A percentile compares a stretch with the other conserved stretches of the same genome.
These are phyloP conservation scores for Xestia ashworthii DNA, from an alignment of 2,888 invertebrate species.

Conservation along the genomic window DNA sequence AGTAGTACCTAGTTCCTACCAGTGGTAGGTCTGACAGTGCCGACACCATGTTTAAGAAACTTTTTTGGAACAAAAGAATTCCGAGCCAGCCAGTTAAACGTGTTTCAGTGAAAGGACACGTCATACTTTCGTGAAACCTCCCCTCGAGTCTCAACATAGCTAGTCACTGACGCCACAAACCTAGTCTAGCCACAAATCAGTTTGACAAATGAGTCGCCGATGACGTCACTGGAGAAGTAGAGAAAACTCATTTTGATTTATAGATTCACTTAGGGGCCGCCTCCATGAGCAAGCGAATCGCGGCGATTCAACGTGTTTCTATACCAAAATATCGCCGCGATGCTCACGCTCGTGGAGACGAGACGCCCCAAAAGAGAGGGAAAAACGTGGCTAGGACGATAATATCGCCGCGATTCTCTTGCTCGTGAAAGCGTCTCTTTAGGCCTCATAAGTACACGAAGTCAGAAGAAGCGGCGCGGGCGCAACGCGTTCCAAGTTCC, in stretches of 20 bases:
- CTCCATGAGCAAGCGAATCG: no score
- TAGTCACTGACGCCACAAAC: slow-evolving; percentile 39
- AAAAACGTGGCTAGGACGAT: no score
- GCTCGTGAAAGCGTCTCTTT: no score
- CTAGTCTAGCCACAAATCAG: slow-evolving; percentile 50
- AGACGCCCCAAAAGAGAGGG: no score
- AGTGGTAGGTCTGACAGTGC: neutral
- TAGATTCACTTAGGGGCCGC: neutral
- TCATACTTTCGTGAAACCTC: slow-evolving; percentile 45
- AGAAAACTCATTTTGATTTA: slow-evolving; percentile 1
- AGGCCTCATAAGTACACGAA: no score
- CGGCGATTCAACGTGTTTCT: no score
- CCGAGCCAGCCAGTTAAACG: slow-evolving; percentile 10
- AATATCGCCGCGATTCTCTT: no score
- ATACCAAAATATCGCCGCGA: no score
- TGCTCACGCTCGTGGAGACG: no score
- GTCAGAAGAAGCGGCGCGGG: no score
- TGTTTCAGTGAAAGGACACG: slow-evolving; percentile 37
- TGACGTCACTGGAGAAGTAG: slow-evolving; percentile 26
- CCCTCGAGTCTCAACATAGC: slow-evolving; percentile 13
- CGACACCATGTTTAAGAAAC: neutral
- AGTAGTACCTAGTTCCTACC: neutral
- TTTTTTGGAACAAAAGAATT: slow-evolving; percentile 46
- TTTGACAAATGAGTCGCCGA: slow-evolving; percentile 33
- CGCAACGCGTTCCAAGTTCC: no score